These are phyloP conservation scores for Semaprochilodus insignis DNA, from an alignment of 2,797 vertebrate genomes.

Conservation along the genomic window DNA sequence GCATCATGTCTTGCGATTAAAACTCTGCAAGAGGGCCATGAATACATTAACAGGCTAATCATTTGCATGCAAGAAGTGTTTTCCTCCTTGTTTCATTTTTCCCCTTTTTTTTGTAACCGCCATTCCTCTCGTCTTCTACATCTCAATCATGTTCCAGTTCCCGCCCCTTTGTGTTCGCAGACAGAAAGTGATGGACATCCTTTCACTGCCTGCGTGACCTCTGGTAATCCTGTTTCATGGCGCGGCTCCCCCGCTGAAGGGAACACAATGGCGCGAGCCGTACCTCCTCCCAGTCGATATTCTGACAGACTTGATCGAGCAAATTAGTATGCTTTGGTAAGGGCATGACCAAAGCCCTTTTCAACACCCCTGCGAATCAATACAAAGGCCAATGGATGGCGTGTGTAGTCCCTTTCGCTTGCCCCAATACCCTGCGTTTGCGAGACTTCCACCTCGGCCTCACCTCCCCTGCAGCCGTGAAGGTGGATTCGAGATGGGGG, in stretches of 20 bases:
- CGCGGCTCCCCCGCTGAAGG: constrained; percentile 92
- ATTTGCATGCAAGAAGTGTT: constrained; percentile 87
- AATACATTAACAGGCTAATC: constrained; percentile 69
- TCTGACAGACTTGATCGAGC: constrained; percentile 98
- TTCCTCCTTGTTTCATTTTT: constrained; percentile 47
- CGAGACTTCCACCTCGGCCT: constrained; percentile 53
- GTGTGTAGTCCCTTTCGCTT: constrained; percentile 65
- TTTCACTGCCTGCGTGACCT: constrained; percentile 96
- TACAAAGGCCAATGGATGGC: constrained; percentile 90
- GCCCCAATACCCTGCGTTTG: constrained; percentile 73
- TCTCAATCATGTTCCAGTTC: constrained; percentile 90
- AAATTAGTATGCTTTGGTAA: constrained; percentile 99
- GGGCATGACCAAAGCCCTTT: constrained; percentile 97
- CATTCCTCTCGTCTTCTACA: constrained; percentile 86
- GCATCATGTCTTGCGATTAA: constrained; percentile 50
- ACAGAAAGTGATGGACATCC: constrained; percentile 94
- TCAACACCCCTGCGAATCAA: constrained; percentile 93
- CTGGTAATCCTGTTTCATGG: constrained; percentile 99
- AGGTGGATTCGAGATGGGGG: constrained; percentile 22
- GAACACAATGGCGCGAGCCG: constrained; percentile 93
- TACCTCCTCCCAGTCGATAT: constrained; percentile 95
- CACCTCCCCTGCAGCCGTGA: constrained; percentile 33
- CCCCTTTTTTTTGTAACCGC: constrained; percentile 72
- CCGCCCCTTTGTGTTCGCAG: constrained; percentile 90
- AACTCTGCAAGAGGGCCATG: constrained; percentile 58